These are phyloP conservation scores for Neoitamus cyanurus DNA, from an alignment of 2,888 invertebrate species.

Conservation along the genomic window DNA sequence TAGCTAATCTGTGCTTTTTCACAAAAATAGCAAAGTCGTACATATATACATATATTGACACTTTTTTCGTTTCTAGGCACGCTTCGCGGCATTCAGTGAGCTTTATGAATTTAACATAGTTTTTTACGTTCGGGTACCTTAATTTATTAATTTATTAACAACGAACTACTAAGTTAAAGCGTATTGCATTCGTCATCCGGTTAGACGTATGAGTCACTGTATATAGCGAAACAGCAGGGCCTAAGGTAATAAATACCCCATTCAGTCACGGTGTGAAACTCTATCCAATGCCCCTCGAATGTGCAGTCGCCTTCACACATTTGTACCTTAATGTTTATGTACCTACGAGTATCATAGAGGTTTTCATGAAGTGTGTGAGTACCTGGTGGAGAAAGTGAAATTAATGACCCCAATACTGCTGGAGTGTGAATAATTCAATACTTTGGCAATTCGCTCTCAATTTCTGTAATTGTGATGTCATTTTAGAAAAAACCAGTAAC, in stretches of 20 bases:
- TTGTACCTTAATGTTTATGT: background rate
- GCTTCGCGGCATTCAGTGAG: background rate
- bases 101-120: too few species aligned
- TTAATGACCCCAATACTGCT: background rate
- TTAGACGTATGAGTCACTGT: too few species aligned
- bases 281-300: background rate
- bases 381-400: background rate
- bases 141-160: too few species aligned
- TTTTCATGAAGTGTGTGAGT: background rate
- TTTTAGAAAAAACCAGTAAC: background rate
- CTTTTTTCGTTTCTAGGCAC: background rate
- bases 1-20: background rate
- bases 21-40: background rate
- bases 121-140: too few species aligned
- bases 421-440: background rate
- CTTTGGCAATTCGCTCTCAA: background rate
- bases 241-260: background rate
- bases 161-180: too few species aligned
- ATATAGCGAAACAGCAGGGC: background rate
- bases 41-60: background rate
- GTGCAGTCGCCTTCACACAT: background rate
- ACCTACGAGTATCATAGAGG: background rate
- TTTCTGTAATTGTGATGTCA: background rate
- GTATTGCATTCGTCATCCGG: too few species aligned
- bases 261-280: background rate